Evolutionary conservation across 1,140 invertebrate genomes (phyloP).

Genomic region (Littorina saxatilis): DNA sequence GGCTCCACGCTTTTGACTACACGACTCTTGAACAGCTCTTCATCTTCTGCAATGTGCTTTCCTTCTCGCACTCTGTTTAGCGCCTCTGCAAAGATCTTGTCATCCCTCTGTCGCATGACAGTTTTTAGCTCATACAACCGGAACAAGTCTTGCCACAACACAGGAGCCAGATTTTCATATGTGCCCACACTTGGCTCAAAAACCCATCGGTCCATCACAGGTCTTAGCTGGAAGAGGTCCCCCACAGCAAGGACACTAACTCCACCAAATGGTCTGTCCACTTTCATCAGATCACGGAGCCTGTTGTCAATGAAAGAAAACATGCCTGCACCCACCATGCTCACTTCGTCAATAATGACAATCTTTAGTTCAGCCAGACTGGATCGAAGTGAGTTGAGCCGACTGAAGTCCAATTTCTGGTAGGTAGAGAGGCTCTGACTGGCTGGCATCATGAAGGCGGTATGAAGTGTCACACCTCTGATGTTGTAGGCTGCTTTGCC

Average conservation of each 20-base stretch:
- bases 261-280: slow-evolving; percentile 46
- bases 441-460: not conserved
- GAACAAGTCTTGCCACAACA: slow-evolving; percentile 51
- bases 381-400: not conserved
- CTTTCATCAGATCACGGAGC: slow-evolving; percentile 44
- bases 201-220: slow-evolving; percentile 55
- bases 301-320: slow-evolving; percentile 48
- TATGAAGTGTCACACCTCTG: too few relatives aligned
- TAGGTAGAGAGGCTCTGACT: not conserved
- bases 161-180: slow-evolving; percentile 43
- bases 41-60: slow-evolving; percentile 33
- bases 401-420: not conserved
- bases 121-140: slow-evolving; percentile 48
- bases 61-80: too few relatives aligned
- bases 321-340: slow-evolving; percentile 56
- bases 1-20: not conserved
- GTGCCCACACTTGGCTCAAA: slow-evolving; percentile 40
- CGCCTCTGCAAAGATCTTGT: slow-evolving; percentile 45
- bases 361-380: too few relatives aligned
- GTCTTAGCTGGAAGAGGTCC: slow-evolving; percentile 54
- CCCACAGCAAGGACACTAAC: slow-evolving; percentile 52
- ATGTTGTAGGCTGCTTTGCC: not conserved
- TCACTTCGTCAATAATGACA: slow-evolving; percentile 57
- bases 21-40: not conserved
- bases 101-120: slow-evolving; percentile 59